Conservation (phyloP, 2,113 vertebrate genomes). For the Macroglossus sobrinus region DNA sequence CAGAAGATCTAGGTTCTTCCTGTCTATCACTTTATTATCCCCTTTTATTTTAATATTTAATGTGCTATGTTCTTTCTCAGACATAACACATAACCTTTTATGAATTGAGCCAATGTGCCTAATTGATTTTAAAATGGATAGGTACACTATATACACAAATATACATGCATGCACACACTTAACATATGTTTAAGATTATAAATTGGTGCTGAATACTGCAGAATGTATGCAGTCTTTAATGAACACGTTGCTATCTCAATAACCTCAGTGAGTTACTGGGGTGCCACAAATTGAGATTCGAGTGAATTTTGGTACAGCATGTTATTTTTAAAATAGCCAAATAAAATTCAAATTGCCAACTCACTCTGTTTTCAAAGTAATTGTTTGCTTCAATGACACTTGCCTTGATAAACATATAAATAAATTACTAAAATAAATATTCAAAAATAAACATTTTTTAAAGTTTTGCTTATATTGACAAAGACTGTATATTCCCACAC, state of each 20-base stretch:
- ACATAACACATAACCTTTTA: background rate
- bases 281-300: background rate
- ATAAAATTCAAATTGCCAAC: background rate
- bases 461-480: background rate
- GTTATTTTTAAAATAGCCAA: background rate
- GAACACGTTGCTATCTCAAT: background rate
- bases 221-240: background rate
- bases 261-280: background rate
- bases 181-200: background rate
- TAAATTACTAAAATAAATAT: background rate
- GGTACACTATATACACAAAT: background rate
- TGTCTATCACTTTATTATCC: background rate
- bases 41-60: background rate
- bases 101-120: background rate
- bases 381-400: background rate
- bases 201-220: background rate
- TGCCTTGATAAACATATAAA: background rate
- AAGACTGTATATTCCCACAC: background rate
- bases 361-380: background rate
- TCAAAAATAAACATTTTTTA: background rate
- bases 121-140: background rate
- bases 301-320: background rate
- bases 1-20: background rate
- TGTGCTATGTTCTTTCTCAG: background rate
- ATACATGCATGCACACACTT: rapidly evolving